phyloP scores from a whole-genome alignment of 2,113 vertebrate genomes.

The Budorcas taxicolor region DNA sequence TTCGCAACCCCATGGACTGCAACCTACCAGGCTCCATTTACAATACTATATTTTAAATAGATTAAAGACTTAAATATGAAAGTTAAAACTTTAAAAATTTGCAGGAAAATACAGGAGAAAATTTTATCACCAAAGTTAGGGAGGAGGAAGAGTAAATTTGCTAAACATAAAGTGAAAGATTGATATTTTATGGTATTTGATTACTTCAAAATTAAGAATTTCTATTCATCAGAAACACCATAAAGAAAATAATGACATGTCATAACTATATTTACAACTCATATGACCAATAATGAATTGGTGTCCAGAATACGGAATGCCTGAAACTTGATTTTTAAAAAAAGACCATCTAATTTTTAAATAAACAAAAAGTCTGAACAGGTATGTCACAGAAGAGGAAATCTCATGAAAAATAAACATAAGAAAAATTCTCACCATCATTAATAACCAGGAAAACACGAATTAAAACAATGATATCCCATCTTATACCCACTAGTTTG shows the following conservation, averaged over 20 bases:
- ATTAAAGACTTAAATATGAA: background rate
- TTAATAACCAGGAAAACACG: background rate
- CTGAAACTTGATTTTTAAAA: background rate
- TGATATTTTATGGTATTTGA: background rate
- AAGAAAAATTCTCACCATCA: background rate
- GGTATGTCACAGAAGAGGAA: background rate
- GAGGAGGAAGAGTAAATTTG: background rate
- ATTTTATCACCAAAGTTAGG: background rate
- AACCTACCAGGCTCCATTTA: background rate
- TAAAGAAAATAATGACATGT: background rate
- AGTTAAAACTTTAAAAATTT: background rate
- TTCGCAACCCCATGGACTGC: too few relatives aligned
- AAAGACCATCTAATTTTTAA: background rate
- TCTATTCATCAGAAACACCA: background rate
- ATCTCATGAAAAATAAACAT: background rate
- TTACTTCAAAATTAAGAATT: slow-evolving; percentile 22
- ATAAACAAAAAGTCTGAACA: background rate
- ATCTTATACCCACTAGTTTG: background rate
- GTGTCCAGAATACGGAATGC: background rate
- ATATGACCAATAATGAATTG: background rate
- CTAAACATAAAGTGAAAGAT: background rate
- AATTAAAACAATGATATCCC: background rate
- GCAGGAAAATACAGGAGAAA: background rate
- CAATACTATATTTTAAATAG: background rate
- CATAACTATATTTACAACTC: background rate